These are phyloP conservation scores for Sphaerophoria taeniata DNA, from an alignment of 2,888 invertebrate species.

Conservation along the genomic window DNA sequence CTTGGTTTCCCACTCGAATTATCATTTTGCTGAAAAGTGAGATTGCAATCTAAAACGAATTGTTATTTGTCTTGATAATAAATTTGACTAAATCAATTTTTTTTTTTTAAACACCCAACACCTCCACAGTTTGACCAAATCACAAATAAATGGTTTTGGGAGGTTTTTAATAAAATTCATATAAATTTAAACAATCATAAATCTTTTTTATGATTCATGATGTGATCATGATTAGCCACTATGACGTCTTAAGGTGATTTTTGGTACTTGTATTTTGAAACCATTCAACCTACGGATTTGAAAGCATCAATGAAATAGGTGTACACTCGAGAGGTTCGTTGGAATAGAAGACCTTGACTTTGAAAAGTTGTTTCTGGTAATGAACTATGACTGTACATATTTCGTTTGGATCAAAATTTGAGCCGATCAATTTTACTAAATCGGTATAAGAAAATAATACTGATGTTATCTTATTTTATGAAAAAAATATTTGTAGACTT, in stretches of 20 bases:
- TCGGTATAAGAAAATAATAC: not conserved
- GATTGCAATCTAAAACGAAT: too few relatives aligned
- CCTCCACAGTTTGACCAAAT: constrained; percentile 36
- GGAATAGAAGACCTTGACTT: constrained; percentile 13
- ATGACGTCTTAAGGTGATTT: constrained; percentile 13
- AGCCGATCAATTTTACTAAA: constrained; percentile 25
- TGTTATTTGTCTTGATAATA: too few relatives aligned
- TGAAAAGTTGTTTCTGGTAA: not conserved
- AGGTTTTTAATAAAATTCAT: constrained; percentile 18
- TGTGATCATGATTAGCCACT: constrained; percentile 8
- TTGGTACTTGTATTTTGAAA: not conserved
- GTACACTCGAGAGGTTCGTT: not conserved
- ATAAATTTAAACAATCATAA: not conserved
- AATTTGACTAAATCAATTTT: constrained; percentile 47
- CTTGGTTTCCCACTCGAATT: constrained; percentile 35
- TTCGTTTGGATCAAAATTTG: not conserved
- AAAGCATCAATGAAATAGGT: constrained; percentile 28
- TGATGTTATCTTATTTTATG: not conserved
- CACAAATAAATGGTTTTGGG: constrained; percentile 10
- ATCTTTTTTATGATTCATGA: constrained; percentile 11
- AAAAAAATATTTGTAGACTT: not conserved
- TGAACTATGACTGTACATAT: not conserved
- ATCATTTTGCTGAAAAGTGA: not conserved
- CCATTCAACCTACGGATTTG: constrained; percentile 7
- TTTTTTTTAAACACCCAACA: constrained; percentile 23